Evolutionary conservation across 2,113 vertebrate species (phyloP).

Genomic region (Crotalus horridus): DNA sequence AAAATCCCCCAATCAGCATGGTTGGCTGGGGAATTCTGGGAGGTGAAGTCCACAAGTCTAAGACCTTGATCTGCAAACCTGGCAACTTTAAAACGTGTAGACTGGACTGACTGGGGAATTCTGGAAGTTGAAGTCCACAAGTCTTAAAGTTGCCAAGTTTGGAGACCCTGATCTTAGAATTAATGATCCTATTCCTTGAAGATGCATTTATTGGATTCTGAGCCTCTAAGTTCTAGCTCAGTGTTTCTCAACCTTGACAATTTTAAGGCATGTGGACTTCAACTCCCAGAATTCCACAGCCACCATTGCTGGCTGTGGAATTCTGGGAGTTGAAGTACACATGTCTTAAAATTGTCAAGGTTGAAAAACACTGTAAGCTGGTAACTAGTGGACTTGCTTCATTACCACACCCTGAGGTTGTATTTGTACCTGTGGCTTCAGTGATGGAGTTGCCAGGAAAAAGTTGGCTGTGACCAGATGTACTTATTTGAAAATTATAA

Average conservation of each 20-base stretch:
- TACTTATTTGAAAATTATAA: not conserved
- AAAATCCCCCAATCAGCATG: no score
- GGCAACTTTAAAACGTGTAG: not conserved
- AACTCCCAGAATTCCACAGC: no score
- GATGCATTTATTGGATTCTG: not conserved
- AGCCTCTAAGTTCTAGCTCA: not conserved
- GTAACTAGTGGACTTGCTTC: not conserved
- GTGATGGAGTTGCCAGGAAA: not conserved
- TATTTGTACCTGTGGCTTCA: not conserved
- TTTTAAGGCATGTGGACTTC: no score
- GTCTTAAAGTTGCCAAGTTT: not conserved
- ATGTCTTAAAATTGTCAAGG: no score
- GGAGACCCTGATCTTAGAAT: not conserved
- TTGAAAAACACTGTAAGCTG: no score
- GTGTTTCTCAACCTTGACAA: no score
- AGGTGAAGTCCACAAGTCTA: no score
- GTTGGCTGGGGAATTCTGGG: no score
- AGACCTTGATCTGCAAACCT: not conserved
- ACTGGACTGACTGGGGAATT: not conserved
- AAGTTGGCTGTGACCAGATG: not conserved
- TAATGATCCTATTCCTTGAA: not conserved
- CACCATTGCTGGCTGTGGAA: no score
- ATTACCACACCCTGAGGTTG: not conserved
- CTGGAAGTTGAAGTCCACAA: not conserved
- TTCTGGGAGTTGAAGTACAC: no score